These are phyloP conservation scores for Linnaemya vulpina DNA, from an alignment of 2,888 invertebrate species.

Conservation along the genomic window DNA sequence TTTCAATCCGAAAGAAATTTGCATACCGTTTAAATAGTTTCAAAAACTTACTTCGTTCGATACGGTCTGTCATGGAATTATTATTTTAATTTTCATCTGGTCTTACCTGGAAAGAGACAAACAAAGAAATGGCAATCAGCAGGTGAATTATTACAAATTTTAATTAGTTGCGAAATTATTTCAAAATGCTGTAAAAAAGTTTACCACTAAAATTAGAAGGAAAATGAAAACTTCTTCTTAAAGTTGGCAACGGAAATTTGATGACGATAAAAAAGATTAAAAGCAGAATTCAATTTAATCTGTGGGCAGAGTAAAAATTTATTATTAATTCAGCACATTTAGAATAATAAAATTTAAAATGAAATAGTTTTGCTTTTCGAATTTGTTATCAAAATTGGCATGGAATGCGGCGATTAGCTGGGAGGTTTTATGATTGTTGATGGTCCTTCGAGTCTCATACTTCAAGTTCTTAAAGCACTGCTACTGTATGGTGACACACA, in stretches of 20 bases:
- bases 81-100: background rate
- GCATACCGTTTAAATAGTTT: background rate
- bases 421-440: background rate
- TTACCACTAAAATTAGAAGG: background rate
- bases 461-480: too few relatives aligned
- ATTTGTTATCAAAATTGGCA: too few relatives aligned
- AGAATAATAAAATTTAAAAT: too few relatives aligned
- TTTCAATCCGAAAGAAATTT: too few relatives aligned
- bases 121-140: conserved; percentile 17
- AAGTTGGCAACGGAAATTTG: background rate
- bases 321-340: too few relatives aligned
- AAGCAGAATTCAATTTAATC: background rate
- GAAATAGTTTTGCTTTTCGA: too few relatives aligned
- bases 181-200: background rate
- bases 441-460: background rate
- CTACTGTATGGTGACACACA: too few relatives aligned
- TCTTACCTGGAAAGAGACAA: conserved; percentile 49
- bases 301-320: too few relatives aligned
- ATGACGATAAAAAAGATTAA: background rate
- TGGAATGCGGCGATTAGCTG: too few relatives aligned
- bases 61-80: background rate
- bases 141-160: conserved; percentile 2
- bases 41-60: conserved; percentile 14
- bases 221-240: background rate
- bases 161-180: conserved; percentile 16